Conservation (phyloP, 1,140 invertebrate species). For the Drosophila teissieri region DNA sequence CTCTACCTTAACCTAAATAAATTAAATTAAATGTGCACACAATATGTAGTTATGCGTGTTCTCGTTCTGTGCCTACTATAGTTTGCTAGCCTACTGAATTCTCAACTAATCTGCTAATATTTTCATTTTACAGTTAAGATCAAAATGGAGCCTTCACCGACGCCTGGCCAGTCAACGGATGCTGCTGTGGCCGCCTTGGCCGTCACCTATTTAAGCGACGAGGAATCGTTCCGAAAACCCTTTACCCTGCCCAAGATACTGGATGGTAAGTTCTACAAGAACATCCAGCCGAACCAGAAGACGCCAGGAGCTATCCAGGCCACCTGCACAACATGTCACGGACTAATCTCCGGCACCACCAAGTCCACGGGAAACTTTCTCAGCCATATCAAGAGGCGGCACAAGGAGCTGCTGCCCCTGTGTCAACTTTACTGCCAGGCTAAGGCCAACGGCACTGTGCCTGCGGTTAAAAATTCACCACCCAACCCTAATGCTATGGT, state of each 20-base stretch:
- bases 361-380: slow-evolving; percentile 81
- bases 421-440: slow-evolving; percentile 80
- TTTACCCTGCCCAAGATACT: slow-evolving; percentile 73
- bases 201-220: slow-evolving; percentile 52
- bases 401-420: slow-evolving; percentile 69
- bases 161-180: slow-evolving; percentile 11
- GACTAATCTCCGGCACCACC: slow-evolving; percentile 75
- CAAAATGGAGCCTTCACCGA: slow-evolving; percentile 48
- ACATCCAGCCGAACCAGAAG: slow-evolving; percentile 79
- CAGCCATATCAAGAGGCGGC: slow-evolving; percentile 78
- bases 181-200: slow-evolving; percentile 19
- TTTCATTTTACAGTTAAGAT: slow-evolving; percentile 47
- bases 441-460: slow-evolving; percentile 46
- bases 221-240: slow-evolving; percentile 64
- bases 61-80: slow-evolving; percentile 33
- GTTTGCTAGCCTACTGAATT: not conserved
- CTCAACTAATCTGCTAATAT: slow-evolving; percentile 28
- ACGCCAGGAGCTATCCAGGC: slow-evolving; percentile 77
- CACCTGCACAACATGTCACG: slow-evolving; percentile 78
- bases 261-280: slow-evolving; percentile 82
- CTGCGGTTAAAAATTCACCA: slow-evolving; percentile 14
- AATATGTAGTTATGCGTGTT: slow-evolving; percentile 20
- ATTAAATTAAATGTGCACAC: slow-evolving; percentile 36
- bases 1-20: slow-evolving; percentile 53
- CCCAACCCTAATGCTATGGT: slow-evolving; percentile 6